Base-by-base conservation (phyloP, 2,113 vertebrate species). In the Misgurnus mizolepis region DNA sequence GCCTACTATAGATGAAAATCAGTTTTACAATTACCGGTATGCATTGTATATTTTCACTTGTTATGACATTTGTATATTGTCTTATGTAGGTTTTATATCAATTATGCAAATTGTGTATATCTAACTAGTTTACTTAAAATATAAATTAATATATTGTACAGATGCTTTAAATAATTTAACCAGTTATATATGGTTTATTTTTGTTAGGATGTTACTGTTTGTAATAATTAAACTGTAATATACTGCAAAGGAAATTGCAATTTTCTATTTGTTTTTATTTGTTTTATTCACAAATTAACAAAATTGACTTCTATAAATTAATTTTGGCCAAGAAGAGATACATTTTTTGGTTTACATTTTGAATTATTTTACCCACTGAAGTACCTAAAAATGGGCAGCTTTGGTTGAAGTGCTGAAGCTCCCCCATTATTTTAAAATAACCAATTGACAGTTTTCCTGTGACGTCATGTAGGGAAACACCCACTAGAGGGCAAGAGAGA, bases 21-120 rank as follows among this genome's bases (percentile, higher is more conserved):
- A 62, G 11, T 49, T 49, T 15, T 67, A 14, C 6, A 11, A n/a
- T 53, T 64, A 5, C 39, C 15, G 8, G 17, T 49, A 5, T 55
- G 39, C n/a, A 7, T 62, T 75, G 27, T 3, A 53, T 43, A 8
- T 12, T 69, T 71, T 47, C n/a, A 61, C 60, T 49, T 79, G 22
- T 40, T 40, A 64, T 41, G 14, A 49, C 14, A 50, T 67, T 61
- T 81, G n/a, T 68, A 34, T 10, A 34, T 61, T 2, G 11, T 4
- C 7, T 6, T 69, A 79, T 47, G 45, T 9, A 7, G 62, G 50
- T 45, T 69, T 60, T 70, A 55, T 76, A 70, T 45, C 3, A n/a
- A 39, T 41, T 65, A 41, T 56, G 17, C 75, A 49, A 56, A 56
- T 66, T 76, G 56, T 56, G 9, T 53, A 53, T 55, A 17, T 82